These are phyloP conservation scores for Drosophila tropicalis DNA, from an alignment of 1,140 invertebrate species.

Conservation along the genomic window DNA sequence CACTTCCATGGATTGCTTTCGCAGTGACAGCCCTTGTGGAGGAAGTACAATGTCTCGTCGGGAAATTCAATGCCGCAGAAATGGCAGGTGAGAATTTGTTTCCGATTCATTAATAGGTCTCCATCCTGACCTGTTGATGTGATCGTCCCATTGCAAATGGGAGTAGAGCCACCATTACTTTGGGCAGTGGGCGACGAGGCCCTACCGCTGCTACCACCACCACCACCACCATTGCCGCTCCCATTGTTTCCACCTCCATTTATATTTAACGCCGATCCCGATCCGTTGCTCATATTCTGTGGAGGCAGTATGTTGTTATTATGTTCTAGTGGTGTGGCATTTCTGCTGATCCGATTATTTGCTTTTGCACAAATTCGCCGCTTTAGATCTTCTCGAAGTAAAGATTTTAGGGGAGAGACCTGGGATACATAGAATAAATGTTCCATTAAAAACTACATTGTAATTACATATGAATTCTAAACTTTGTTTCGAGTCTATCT, in stretches of 20 bases:
- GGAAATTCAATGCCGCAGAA: conserved; percentile 97
- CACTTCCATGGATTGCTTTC: conserved; percentile 99
- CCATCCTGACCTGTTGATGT: conserved; percentile 86
- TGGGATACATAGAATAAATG: conserved; percentile 62
- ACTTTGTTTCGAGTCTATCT: too few relatives aligned
- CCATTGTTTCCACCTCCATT: conserved; percentile 33
- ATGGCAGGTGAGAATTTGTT: conserved; percentile 88
- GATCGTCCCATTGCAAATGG: conserved; percentile 86
- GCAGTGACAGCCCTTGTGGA: conserved; percentile 98
- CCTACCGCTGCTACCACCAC: conserved; percentile 41
- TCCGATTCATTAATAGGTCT: conserved; percentile 83
- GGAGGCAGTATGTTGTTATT: conserved; percentile 63
- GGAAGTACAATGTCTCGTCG: conserved; percentile 97
- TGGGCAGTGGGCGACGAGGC: conserved; percentile 23
- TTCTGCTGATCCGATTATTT: conserved; percentile 83
- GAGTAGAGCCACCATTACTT: conserved; percentile 69
- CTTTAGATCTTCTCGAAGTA: conserved; percentile 91
- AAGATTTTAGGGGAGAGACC: conserved; percentile 92
- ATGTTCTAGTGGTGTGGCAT: conserved; percentile 70
- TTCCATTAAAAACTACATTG: too few relatives aligned
- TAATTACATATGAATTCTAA: too few relatives aligned
- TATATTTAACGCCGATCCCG: conserved; percentile 24
- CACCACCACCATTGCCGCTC: conserved; percentile 31
- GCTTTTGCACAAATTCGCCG: conserved; percentile 88
- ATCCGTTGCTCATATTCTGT: conserved; percentile 54